Conservation (phyloP, 1,140 invertebrate genomes). For the Eumaeus atala region DNA sequence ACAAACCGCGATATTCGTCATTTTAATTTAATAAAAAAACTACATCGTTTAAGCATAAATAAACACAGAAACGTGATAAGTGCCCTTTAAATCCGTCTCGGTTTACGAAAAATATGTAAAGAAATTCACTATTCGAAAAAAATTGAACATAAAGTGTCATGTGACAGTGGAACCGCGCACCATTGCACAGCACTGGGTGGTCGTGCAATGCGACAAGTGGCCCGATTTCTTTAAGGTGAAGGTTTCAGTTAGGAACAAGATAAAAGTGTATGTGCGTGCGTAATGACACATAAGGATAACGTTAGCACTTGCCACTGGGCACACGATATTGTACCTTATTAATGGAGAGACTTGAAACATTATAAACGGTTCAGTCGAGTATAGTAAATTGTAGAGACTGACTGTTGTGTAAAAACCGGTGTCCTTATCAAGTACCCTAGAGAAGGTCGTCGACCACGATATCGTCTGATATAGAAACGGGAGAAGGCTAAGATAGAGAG, state of each 20-base stretch:
- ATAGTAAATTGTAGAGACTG: no score
- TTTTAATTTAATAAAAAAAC: no score
- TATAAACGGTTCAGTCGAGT: no score
- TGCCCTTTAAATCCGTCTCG: neutral
- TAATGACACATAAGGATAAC: conserved; percentile 10
- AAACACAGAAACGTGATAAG: neutral
- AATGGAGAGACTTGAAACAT: no score
- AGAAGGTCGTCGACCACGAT: no score
- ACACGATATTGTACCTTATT: no score
- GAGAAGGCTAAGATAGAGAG: no score
- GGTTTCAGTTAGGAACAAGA: conserved; percentile 21
- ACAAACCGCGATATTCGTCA: no score
- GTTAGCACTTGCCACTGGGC: neutral
- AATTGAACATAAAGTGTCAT: conserved; percentile 17
- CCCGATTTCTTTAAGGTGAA: conserved; percentile 56
- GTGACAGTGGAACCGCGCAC: conserved; percentile 22
- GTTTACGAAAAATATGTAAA: neutral
- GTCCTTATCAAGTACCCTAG: no score
- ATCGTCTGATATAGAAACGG: no score
- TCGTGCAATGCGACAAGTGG: conserved; percentile 34
- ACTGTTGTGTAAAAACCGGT: no score
- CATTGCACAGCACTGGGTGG: conserved; percentile 21
- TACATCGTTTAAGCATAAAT: no score
- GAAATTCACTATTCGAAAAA: neutral
- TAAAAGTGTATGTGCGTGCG: conserved; percentile 13